phyloP scores from a whole-genome alignment of 2,797 vertebrate genomes.

The Macroramphosus scolopax region DNA sequence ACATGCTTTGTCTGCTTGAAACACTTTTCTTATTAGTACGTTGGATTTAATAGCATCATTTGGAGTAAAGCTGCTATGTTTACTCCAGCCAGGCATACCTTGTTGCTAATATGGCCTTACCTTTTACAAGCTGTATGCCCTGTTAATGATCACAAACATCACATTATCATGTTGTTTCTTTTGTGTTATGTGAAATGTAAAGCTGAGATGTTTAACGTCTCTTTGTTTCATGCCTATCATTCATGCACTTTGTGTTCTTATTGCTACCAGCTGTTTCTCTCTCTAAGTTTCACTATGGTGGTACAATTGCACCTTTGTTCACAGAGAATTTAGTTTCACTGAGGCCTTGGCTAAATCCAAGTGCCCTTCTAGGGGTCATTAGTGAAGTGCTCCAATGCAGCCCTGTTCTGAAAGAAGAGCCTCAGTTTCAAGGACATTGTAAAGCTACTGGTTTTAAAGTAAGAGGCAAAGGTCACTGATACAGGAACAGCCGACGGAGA shows the following conservation, averaged over 20 bases:
- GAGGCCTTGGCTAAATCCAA: constrained; percentile 33
- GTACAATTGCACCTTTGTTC: constrained; percentile 48
- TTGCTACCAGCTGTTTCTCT: constrained; percentile 48
- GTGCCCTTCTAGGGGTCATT: constrained; percentile 34
- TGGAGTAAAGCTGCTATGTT: constrained; percentile 51
- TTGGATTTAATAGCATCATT: constrained; percentile 60
- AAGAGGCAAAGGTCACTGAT: constrained; percentile 18
- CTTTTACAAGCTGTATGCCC: constrained; percentile 61
- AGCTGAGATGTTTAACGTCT: constrained; percentile 29
- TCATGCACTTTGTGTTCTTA: constrained; percentile 27
- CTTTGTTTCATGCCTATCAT: constrained; percentile 39
- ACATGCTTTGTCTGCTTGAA: constrained; percentile 54
- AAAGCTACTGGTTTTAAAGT: constrained; percentile 15
- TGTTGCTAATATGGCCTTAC: constrained; percentile 68
- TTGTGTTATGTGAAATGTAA: constrained; percentile 47
- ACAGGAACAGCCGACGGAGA: neutral
- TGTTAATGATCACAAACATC: constrained; percentile 57
- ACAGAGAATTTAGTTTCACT: constrained; percentile 24
- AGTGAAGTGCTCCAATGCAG: constrained; percentile 10
- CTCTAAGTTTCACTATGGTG: constrained; percentile 23
- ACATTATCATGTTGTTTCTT: constrained; percentile 17
- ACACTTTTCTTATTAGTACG: constrained; percentile 54
- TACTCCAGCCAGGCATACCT: constrained; percentile 55
- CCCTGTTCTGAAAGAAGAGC: constrained; percentile 22
- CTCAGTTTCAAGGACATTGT: constrained; percentile 11